Base-by-base conservation (phyloP, 1,140 invertebrate species). In the Frieseomelitta varia region DNA sequence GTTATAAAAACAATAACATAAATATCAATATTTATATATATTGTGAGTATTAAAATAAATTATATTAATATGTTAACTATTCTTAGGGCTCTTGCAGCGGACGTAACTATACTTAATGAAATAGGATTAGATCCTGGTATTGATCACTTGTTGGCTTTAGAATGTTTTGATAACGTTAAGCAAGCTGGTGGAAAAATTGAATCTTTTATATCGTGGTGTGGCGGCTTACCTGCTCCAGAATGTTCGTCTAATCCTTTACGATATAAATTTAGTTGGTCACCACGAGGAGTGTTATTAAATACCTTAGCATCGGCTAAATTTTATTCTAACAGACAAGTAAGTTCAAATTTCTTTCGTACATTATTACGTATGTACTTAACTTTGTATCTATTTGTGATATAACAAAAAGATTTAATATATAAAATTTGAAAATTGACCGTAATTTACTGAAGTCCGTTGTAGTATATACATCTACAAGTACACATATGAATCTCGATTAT, bases 211-310 rank as follows among this genome's bases (percentile, higher is more conserved):
- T 99, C 98, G 0, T 99, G 98, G 94, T 99, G 99, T 92, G 99
- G 99, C 81, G 99, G 97, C 56, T 94, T 99, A 53, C 99, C 99
- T 1, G 98, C 99, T 0, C 99, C 99, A 0, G 99, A 99, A 95
- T 97, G 96, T 91, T 99, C 99, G 6, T 97, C 97, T 90, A 99
- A 99, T 95, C 97, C 99, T 8, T 94, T 99, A 19, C 94, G 99
- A 24, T 99, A 99, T 94, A 99, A 99, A 93, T 99, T 99, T 93
- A 99, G 98, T 19, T 99, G 99, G 99, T 99, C 97, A 80, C 99
- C 99, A 17, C 95, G 97, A 61, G 98, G 98, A 14, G 98, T 98
- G 1, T 94, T 99, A 2, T 95, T 99, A 0, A 99, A 99, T 89
- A 98, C 98, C 0, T 94, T 99, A 6, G 97, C 97, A 27, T 96